Evolutionary conservation across 2,888 invertebrate species (phyloP).

Genomic region (Lymantria dispar): DNA sequence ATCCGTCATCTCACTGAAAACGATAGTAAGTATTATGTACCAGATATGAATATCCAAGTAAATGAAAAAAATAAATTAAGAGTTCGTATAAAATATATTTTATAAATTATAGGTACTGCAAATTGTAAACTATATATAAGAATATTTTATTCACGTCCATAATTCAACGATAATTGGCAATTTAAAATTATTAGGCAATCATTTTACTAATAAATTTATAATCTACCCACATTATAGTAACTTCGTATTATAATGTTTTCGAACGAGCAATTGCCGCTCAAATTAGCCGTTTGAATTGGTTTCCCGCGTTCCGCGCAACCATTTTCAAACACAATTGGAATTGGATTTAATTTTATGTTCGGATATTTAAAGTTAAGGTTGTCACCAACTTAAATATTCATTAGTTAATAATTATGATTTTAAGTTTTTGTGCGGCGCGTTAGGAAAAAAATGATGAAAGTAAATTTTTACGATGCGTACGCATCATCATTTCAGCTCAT

Average conservation of each 20-base stretch:
- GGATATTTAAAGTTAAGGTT: slow-evolving; percentile 28
- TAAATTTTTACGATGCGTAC: too few relatives aligned
- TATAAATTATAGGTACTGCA: too few relatives aligned
- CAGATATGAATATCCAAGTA: too few relatives aligned
- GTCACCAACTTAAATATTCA: slow-evolving; percentile 5
- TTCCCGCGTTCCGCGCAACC: slow-evolving; percentile 53
- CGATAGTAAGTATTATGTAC: too few relatives aligned
- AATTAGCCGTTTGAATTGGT: slow-evolving; percentile 74
- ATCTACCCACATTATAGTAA: slow-evolving; percentile 52
- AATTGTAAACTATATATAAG: not conserved
- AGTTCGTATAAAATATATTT: too few relatives aligned
- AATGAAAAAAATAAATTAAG: too few relatives aligned
- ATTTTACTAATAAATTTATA: slow-evolving; percentile 36
- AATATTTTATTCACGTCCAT: not conserved
- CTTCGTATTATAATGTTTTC: slow-evolving; percentile 31
- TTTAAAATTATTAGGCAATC: not conserved
- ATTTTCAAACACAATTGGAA: slow-evolving; percentile 33
- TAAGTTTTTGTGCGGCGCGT: too few relatives aligned
- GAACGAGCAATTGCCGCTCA: slow-evolving; percentile 52
- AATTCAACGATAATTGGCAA: not conserved
- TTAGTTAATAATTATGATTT: not conserved
- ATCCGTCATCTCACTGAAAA: too few relatives aligned
- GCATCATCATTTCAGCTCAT: too few relatives aligned
- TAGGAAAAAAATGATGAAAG: too few relatives aligned
- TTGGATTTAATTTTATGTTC: slow-evolving; percentile 37